A percentile compares a stretch with the other conserved stretches of the same genome.
These are phyloP conservation scores for Gasterosteus aculeatus DNA, from an alignment of 2,113 vertebrate species.

Conservation along the genomic window DNA sequence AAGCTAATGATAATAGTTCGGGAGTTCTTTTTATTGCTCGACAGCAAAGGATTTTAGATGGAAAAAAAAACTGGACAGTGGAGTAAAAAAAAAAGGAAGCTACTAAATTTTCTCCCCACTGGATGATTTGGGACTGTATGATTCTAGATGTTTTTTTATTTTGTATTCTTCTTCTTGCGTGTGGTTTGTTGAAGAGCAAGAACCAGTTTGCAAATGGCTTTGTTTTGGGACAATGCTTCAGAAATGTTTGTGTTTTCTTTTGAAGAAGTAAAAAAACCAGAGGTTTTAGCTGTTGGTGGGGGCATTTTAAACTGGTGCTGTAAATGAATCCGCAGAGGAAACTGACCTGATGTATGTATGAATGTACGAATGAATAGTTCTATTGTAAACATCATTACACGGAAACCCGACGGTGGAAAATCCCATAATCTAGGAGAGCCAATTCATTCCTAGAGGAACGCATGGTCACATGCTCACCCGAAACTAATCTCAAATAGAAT, in stretches of 20 bases:
- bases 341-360: slow-evolving; percentile 89
- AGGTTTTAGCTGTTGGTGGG: slow-evolving; percentile 89
- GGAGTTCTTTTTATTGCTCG: slow-evolving; percentile 94
- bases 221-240: slow-evolving; percentile 96
- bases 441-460: slow-evolving; percentile 59
- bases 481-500: slow-evolving; percentile 71
- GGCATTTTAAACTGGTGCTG: slow-evolving; percentile 88
- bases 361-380: slow-evolving; percentile 87
- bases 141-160: slow-evolving; percentile 84
- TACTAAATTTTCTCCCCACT: slow-evolving; percentile 86
- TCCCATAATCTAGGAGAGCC: slow-evolving; percentile 81
- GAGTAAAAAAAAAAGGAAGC: slow-evolving; percentile 72
- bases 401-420: slow-evolving; percentile 93
- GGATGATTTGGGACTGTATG: slow-evolving; percentile 84
- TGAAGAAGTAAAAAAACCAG: slow-evolving; percentile 74
- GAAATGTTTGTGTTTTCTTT: slow-evolving; percentile 89
- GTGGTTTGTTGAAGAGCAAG: slow-evolving; percentile 92
- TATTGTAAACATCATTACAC: slow-evolving; percentile 95
- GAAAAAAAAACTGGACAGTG: slow-evolving; percentile 84
- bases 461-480: slow-evolving; percentile 69
- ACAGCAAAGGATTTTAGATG: slow-evolving; percentile 88
- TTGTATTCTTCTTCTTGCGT: slow-evolving; percentile 77
- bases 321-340: slow-evolving; percentile 85
- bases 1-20: slow-evolving; percentile 88
- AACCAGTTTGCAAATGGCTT: slow-evolving; percentile 91